Base-by-base conservation (phyloP, 1,140 invertebrate species). In the Steinernema feltiae region DNA sequence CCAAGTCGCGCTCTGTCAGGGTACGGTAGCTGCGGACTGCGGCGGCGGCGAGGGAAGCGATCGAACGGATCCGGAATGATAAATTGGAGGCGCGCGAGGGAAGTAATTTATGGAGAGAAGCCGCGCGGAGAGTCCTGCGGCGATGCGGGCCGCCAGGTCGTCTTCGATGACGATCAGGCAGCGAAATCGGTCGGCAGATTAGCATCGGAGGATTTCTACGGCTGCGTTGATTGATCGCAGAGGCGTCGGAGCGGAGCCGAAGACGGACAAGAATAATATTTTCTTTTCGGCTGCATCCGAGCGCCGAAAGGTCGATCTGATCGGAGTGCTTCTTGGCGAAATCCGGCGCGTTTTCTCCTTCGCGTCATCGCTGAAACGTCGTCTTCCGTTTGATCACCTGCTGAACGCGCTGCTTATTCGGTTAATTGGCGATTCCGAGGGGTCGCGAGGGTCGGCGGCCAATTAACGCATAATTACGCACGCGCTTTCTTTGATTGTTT, bases 71-170 rank as follows among this genome's bases (percentile, higher is more conserved):
- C 35, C 35, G 35, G 35, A 41, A 41, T 41, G 35, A 41, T 41
- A 41, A 41, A 41, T 41, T 7, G 35, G 35, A 63, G 15, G 12
- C 24, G 53, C 53, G 53, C 53, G 53, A 63, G 53, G 53, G 24
- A n/a, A n/a, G 24, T 63, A 63, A 63, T 63, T 63, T 63, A 63
- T 63, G 53, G 53, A 63, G 53, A 15, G 53, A 21, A n/a, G 7
- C 7, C 15, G n/a, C n/a, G n/a, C n/a, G n/a, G 35, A 41, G 35
- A 41, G 35, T 41, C 18, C 35, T 41, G 35, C 35, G 7, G 7
- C 7, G 35, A 7, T 18, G 7, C 35, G 53, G 53, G 53, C 53
- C 53, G 53, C 53, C 53, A 63, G 53, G 53, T 63, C 24, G 53
- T 21, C 7, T 12, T 3, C 53, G 15, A 27, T 7, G 53, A 27